Evolutionary conservation across 2,888 invertebrate genomes (phyloP).

Genomic region (Lasioglossum figueresi): DNA sequence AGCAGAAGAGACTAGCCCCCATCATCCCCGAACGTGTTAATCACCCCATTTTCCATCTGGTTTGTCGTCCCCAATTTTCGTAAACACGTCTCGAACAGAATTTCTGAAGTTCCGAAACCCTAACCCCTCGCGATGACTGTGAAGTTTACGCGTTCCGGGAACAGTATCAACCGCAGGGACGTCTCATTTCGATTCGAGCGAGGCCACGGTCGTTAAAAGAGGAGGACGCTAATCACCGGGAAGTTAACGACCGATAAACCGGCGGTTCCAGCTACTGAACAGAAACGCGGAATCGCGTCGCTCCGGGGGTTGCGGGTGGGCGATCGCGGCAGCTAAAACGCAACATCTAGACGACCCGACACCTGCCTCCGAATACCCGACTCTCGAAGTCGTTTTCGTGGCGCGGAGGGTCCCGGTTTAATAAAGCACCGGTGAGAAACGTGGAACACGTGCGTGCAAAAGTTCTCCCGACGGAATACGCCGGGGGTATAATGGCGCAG

Average conservation of each 20-base stretch:
- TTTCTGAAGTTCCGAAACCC: neutral
- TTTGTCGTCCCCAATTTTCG: neutral
- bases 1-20: neutral
- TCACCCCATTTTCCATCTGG: neutral
- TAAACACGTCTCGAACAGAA: neutral
- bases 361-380: conserved; percentile 35
- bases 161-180: neutral
- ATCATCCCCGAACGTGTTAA: neutral
- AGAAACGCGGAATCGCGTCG: conserved; percentile 56
- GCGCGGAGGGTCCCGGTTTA: conserved; percentile 60
- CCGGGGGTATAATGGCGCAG: conserved; percentile 30
- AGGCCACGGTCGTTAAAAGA: neutral
- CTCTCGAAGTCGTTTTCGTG: conserved; percentile 51
- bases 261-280: conserved; percentile 64
- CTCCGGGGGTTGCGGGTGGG: conserved; percentile 3
- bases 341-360: conserved; percentile 13
- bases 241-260: conserved; percentile 74
- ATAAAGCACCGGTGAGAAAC: conserved; percentile 74
- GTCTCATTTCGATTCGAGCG: neutral
- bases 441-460: conserved; percentile 74
- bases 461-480: conserved; percentile 61
- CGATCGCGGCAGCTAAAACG: neutral
- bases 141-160: neutral
- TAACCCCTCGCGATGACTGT: neutral
- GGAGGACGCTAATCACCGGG: conserved; percentile 57